Base-by-base conservation (phyloP, 2,888 invertebrate genomes). In the Merodon equestris region DNA sequence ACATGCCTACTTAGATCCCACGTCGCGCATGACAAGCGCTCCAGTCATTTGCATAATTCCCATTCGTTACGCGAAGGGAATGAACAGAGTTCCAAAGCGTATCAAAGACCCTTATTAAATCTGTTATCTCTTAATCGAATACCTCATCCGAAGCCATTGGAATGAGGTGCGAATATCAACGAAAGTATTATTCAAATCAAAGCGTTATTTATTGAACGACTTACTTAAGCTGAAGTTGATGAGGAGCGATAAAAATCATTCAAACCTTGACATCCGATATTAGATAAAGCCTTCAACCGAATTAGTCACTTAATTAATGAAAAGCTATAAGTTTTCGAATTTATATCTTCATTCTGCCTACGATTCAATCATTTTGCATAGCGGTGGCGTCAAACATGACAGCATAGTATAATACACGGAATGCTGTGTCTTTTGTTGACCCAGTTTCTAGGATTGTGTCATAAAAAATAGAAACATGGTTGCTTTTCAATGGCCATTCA, bases 161-260 rank as follows among this genome's bases (percentile, higher is more conserved):
- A 70, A 77, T 45, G 72, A 77, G 66, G 72, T 77, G 76, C 72
- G 72, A 77, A 77, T 77, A 67, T 56, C 57, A 47, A 67, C 15
- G 56, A 42, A 56, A 51, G 38, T 51, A 57, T 77, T 77, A 77
- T 77, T 72, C 61, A 72, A 77, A 66, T 77, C 67, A 61, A 67
- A 67, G 66, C 67, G 76, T 67, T 72, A 51, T 72, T 67, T 60
- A 72, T 67, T 51, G 56, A 50, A 51, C 57, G 68, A 58, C 63
- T 63, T 70, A 70, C 42, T 63, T 10, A 36, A 45, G 36, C 44
- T 56, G 47, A 48, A 40, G 40, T 34, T 47, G 47, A 53, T 48
- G 48, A 56, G 45, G 48, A 17, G 17, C n/a, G 61, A 61, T 67
- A 57, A 61, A 17, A 56, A 72, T 61, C 60, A 56, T 15, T 40